phyloP scores from a whole-genome alignment of 2,113 vertebrate species.

The Echinops telfairi region DNA sequence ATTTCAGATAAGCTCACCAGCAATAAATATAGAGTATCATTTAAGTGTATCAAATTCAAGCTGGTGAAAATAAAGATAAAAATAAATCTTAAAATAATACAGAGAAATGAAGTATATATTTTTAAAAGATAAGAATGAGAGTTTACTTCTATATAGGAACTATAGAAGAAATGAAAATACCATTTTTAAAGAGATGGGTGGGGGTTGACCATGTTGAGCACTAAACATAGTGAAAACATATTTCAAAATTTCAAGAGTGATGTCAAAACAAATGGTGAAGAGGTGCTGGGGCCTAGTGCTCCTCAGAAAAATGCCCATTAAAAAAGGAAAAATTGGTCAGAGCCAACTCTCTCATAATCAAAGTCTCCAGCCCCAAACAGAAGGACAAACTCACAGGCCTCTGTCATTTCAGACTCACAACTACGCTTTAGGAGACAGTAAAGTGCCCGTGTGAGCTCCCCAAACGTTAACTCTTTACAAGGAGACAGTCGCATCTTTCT shows the following conservation, averaged over 20 bases:
- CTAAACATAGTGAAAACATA: background rate
- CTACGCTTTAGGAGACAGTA: no score
- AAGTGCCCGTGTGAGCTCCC: no score
- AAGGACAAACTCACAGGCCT: no score
- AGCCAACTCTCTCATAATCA: no score
- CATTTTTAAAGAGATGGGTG: background rate
- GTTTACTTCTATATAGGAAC: background rate
- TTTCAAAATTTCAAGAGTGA: background rate
- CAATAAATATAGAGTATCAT: background rate
- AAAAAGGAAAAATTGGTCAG: no score
- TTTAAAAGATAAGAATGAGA: background rate
- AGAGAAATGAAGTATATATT: background rate
- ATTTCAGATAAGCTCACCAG: background rate
- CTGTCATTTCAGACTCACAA: no score
- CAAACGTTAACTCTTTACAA: no score
- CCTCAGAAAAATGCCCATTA: no score
- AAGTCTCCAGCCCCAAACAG: no score
- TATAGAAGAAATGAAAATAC: background rate
- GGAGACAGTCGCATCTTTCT: no score
- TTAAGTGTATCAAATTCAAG: background rate
- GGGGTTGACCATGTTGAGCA: background rate
- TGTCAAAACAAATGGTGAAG: no score
- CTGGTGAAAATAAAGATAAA: background rate
- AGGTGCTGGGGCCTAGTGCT: no score
- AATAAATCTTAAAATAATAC: background rate